Conservation (phyloP, 2,113 vertebrate species). For the Neogobius melanostomus region DNA sequence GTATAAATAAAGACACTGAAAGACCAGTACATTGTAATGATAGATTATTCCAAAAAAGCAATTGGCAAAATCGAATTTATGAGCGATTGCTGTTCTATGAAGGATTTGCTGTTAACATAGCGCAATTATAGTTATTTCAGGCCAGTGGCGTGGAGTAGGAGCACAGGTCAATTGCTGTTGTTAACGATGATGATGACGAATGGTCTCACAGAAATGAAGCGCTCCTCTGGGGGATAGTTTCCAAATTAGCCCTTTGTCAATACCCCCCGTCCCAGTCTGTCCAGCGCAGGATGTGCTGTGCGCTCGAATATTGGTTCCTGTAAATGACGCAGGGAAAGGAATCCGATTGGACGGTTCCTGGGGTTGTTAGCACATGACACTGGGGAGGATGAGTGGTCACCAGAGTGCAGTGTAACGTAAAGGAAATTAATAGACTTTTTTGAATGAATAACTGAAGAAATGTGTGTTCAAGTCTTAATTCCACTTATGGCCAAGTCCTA, state of each 20-base stretch:
- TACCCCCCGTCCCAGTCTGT: slow-evolving; percentile 76
- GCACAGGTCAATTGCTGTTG: slow-evolving; percentile 45
- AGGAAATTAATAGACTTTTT: background rate
- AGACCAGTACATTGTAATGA: no score
- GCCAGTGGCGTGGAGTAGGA: slow-evolving; percentile 30
- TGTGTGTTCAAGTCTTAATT: no score
- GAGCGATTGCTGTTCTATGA: no score
- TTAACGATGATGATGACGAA: slow-evolving; percentile 71
- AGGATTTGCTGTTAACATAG: no score
- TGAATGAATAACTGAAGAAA: no score
- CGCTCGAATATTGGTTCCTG: slow-evolving; percentile 78
- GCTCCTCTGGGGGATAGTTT: slow-evolving; percentile 61
- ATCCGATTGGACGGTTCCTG: slow-evolving; percentile 68
- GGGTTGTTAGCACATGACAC: slow-evolving; percentile 65
- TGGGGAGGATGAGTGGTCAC: slow-evolving; percentile 53
- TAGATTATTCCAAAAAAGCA: no score
- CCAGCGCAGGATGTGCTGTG: slow-evolving; percentile 71
- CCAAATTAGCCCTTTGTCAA: slow-evolving; percentile 82
- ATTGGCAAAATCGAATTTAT: no score
- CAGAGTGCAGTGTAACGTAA: slow-evolving; percentile 32
- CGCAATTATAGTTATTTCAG: slow-evolving; percentile 26
- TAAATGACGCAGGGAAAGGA: slow-evolving; percentile 77
- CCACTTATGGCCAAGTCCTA: no score
- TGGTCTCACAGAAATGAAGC: slow-evolving; percentile 60
- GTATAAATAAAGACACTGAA: no score